phyloP scores from a whole-genome alignment of 2,113 vertebrate species.

The Otis tarda region DNA sequence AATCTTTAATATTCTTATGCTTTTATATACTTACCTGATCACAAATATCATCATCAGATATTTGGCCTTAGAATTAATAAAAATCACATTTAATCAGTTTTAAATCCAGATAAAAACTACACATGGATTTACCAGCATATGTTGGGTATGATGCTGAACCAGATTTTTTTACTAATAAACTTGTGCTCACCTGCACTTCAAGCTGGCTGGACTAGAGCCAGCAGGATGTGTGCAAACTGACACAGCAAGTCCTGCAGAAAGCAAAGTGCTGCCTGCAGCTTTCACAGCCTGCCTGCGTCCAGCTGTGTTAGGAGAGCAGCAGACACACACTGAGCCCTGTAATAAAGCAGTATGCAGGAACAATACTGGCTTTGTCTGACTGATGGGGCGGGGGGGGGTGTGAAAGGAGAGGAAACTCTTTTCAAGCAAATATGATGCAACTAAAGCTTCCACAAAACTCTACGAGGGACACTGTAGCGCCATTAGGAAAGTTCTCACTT shows the following conservation, averaged over 20 bases:
- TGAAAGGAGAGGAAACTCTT: not conserved
- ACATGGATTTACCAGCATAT: not conserved
- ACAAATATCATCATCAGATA: not conserved
- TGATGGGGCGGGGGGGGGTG: not conserved
- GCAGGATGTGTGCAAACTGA: not conserved
- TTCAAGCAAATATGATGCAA: not conserved
- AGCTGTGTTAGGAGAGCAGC: not conserved
- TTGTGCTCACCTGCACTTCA: not conserved
- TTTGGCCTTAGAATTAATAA: not conserved
- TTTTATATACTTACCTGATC: not conserved
- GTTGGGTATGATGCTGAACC: rapidly evolving
- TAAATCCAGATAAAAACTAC: not conserved
- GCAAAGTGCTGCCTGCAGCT: not conserved
- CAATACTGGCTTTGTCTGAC: not conserved
- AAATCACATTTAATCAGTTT: not conserved
- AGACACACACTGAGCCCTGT: not conserved
- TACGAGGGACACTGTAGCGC: not conserved
- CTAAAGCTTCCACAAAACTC: not conserved
- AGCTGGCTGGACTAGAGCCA: not conserved
- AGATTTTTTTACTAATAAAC: not conserved
- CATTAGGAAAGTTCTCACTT: not conserved
- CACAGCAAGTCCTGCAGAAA: not conserved
- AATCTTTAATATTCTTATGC: not conserved
- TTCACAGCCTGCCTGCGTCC: not conserved
- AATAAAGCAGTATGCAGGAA: not conserved